These are phyloP conservation scores for Neosilurus mollespiculum DNA, from an alignment of 2,797 vertebrate genomes.

Conservation along the genomic window DNA sequence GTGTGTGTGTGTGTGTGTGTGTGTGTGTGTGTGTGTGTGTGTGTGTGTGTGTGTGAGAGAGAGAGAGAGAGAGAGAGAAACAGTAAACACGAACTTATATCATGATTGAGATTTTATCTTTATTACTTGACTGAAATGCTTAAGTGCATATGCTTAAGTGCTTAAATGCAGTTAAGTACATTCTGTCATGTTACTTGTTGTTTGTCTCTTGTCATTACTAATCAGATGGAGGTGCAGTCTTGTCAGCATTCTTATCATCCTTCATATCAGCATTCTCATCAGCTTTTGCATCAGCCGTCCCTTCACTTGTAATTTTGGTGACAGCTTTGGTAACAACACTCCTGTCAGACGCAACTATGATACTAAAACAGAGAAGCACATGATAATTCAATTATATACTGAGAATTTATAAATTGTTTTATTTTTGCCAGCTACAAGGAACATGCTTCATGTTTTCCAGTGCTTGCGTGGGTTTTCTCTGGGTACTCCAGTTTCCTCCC, in stretches of 20 bases:
- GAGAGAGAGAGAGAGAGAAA: not conserved
- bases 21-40: slow-evolving; percentile 4
- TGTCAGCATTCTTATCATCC: not conserved
- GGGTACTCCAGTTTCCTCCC: too few relatives aligned
- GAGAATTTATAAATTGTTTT: not conserved
- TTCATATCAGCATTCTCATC: not conserved
- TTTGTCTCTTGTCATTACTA: not conserved
- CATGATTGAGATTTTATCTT: not conserved
- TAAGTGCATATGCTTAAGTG: too few relatives aligned
- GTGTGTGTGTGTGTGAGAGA: not conserved
- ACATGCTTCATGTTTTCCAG: not conserved
- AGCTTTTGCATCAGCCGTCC: too few relatives aligned
- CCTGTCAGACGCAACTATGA: not conserved
- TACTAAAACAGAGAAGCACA: not conserved
- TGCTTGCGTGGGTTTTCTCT: too few relatives aligned
- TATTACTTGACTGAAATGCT: not conserved
- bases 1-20: not conserved
- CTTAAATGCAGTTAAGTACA: not conserved
- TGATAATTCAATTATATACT: not conserved
- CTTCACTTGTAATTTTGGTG: not conserved
- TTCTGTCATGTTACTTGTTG: not conserved
- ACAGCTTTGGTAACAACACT: too few relatives aligned
- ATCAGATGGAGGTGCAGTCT: not conserved
- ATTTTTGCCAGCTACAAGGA: not conserved
- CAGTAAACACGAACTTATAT: not conserved